phyloP scores from a whole-genome alignment of 2,888 invertebrate species.

The Drosophila trichaetosa region DNA sequence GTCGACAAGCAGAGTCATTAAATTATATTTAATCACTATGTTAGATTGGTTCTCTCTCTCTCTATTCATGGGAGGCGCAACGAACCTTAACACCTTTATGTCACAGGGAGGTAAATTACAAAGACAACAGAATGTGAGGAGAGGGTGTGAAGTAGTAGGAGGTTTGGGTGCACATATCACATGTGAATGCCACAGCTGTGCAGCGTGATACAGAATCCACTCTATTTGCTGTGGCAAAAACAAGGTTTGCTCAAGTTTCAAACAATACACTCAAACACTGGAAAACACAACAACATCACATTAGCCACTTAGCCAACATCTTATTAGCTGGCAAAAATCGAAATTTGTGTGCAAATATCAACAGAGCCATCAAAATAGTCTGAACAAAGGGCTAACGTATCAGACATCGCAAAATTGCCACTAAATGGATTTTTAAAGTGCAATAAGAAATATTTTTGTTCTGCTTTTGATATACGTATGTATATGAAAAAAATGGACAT shows the following conservation, averaged over 20 bases:
- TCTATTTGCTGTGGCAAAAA: not conserved
- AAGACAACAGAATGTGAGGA: not conserved
- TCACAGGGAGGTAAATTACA: constrained; percentile 15
- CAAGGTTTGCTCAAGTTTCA: constrained; percentile 20
- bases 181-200: constrained; percentile 26
- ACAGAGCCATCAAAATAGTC: constrained; percentile 23
- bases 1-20: constrained; percentile 51
- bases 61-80: constrained; percentile 19
- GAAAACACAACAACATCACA: constrained; percentile 1
- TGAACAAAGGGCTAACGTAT: constrained; percentile 6
- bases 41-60: constrained; percentile 20
- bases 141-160: not conserved
- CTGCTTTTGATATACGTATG: not conserved
- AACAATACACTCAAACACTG: constrained; percentile 21
- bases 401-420: not conserved
- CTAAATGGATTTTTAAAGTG: constrained; percentile 50
- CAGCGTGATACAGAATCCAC: not conserved
- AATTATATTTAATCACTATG: constrained; percentile 63
- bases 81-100: constrained; percentile 7
- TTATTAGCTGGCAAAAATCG: constrained; percentile 25
- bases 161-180: not conserved
- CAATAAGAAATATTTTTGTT: not conserved
- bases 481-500: constrained; percentile 1
- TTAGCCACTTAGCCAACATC: constrained; percentile 15
- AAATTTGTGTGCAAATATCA: constrained; percentile 34